These are phyloP conservation scores for Lepidochrysops patricia DNA, from an alignment of 2,888 invertebrate genomes.

Conservation along the genomic window DNA sequence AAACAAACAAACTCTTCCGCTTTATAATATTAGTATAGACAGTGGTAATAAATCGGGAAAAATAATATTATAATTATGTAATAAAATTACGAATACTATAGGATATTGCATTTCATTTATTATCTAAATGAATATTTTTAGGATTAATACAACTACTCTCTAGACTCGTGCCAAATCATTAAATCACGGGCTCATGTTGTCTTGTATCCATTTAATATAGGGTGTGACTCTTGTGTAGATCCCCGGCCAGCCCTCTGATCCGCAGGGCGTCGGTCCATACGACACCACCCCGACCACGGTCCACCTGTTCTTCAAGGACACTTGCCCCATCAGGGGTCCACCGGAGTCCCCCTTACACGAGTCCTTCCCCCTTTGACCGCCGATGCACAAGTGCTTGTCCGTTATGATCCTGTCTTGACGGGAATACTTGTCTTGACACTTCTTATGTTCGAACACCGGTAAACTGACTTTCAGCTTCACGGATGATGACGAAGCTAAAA, in stretches of 20 bases:
- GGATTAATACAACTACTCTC: neutral
- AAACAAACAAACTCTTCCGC: too few relatives aligned
- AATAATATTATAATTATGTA: too few relatives aligned
- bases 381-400: constrained; percentile 16
- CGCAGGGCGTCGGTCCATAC: constrained; percentile 21
- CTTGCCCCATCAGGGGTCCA: constrained; percentile 67
- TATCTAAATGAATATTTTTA: neutral
- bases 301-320: constrained; percentile 6
- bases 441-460: neutral
- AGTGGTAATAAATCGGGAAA: too few relatives aligned
- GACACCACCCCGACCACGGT: constrained; percentile 14
- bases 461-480: constrained; percentile 8
- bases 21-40: too few relatives aligned
- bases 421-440: constrained; percentile 9
- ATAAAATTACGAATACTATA: too few relatives aligned
- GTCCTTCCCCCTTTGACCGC: constrained; percentile 44
- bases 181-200: constrained; percentile 21
- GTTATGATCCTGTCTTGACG: neutral
- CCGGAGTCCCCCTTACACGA: constrained; percentile 79
- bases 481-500: constrained; percentile 11
- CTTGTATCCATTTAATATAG: constrained; percentile 44
- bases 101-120: too few relatives aligned
- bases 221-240: constrained; percentile 47
- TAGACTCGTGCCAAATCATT: neutral
- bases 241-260: constrained; percentile 40